phyloP scores from a whole-genome alignment of 2,113 vertebrate genomes.

The Lethenteron reissneri region DNA sequence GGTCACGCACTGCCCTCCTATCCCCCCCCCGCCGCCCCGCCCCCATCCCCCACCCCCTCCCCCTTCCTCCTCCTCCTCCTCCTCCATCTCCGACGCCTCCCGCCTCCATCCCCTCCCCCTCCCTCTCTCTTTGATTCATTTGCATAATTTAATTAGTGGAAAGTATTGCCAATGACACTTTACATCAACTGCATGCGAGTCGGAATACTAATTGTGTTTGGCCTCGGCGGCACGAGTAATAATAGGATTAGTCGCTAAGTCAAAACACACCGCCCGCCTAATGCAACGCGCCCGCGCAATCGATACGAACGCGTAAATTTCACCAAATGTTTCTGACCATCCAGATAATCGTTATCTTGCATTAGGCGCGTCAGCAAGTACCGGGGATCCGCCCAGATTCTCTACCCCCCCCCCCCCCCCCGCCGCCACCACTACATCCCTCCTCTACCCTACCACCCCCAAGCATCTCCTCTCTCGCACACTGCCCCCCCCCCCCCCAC shows the following conservation, averaged over 20 bases:
- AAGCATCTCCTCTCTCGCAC: too few species aligned
- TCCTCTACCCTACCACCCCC: too few species aligned
- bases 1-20: too few species aligned
- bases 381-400: not conserved
- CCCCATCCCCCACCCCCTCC: too few species aligned
- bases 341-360: not conserved
- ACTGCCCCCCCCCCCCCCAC: too few species aligned
- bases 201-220: slow-evolving; percentile 6
- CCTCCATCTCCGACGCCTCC: too few species aligned
- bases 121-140: slow-evolving; percentile 5
- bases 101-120: too few species aligned
- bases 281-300: slow-evolving; percentile 1
- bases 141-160: slow-evolving; percentile 7
- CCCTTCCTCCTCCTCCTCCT: too few species aligned
- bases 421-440: too few species aligned
- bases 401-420: too few species aligned
- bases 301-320: slow-evolving; percentile 3
- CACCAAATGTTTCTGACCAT: slow-evolving; percentile 6
- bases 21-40: too few species aligned
- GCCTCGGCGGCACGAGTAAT: slow-evolving; percentile 2
- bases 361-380: slow-evolving; percentile 2
- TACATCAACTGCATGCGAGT: slow-evolving; percentile 6
- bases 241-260: slow-evolving; percentile 6
- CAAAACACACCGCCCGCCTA: slow-evolving; percentile 2
- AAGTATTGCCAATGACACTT: slow-evolving; percentile 7